Evolutionary conservation across 2,113 vertebrate genomes (phyloP).

Genomic region (Echinops telfairi): DNA sequence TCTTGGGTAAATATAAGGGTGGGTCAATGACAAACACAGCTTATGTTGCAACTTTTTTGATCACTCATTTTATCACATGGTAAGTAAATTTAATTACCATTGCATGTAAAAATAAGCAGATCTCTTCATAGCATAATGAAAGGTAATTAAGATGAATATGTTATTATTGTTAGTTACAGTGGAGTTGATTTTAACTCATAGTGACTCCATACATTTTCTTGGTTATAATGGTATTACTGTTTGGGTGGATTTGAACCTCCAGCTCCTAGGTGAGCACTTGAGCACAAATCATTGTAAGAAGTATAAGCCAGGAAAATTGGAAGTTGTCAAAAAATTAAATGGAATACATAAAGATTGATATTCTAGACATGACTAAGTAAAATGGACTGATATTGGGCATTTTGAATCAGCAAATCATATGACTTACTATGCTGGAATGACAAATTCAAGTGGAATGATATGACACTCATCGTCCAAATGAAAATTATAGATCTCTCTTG

Average conservation of each 20-base stretch:
- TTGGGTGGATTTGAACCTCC: background rate
- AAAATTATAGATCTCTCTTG: no score
- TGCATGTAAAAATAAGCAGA: conserved; percentile 23
- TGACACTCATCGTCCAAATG: no score
- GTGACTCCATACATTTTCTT: background rate
- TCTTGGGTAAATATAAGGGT: no score
- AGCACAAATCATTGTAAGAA: background rate
- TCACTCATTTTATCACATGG: background rate
- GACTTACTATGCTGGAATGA: no score
- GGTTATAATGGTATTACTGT: background rate
- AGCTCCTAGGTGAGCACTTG: background rate
- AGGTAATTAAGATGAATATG: conserved; percentile 23
- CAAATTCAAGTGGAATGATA: no score
- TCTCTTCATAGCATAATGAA: background rate
- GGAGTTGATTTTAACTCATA: background rate
- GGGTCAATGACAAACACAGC: background rate
- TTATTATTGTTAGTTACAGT: background rate
- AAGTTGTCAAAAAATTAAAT: no score
- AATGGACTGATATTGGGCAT: no score
- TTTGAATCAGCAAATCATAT: no score
- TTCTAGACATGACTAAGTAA: no score
- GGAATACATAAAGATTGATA: no score
- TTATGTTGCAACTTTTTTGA: background rate
- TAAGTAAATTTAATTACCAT: conserved; percentile 23
- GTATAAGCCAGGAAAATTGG: no score